phyloP scores from a whole-genome alignment of 35 echinoderm and acorn worm genomes.

The Stichopus chloronotus region DNA sequence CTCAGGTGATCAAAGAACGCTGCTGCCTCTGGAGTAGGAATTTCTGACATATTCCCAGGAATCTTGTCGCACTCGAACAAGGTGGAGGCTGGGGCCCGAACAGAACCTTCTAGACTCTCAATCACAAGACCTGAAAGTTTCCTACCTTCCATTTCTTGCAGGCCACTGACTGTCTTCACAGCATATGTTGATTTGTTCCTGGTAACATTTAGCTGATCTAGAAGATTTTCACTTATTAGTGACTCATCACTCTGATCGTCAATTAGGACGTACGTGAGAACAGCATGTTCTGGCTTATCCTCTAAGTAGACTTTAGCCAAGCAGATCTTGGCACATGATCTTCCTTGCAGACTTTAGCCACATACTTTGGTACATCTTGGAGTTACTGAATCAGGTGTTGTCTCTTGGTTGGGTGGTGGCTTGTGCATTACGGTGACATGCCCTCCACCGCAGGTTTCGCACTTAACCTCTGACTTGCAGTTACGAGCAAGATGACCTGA shows the following conservation, averaged over 20 bases:
- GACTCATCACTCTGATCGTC: constrained; percentile 74
- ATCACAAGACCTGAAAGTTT: constrained; percentile 32
- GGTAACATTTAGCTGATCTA: constrained; percentile 35
- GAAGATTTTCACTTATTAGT: constrained; percentile 46
- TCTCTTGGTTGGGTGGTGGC: constrained; percentile 1
- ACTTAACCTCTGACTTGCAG: constrained; percentile 53
- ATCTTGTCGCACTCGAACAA: constrained; percentile 57
- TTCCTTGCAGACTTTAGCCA: constrained; percentile 42
- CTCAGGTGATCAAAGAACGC: constrained; percentile 52
- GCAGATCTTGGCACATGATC: constrained; percentile 70
- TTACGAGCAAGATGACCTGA: constrained; percentile 42
- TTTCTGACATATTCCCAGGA: constrained; percentile 64
- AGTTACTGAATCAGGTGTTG: not conserved
- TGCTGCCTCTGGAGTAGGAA: constrained; percentile 53
- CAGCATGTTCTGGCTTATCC: constrained; percentile 20
- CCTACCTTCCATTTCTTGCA: constrained; percentile 48
- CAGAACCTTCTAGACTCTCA: constrained; percentile 56
- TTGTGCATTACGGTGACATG: constrained; percentile 52
- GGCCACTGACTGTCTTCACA: constrained; percentile 43
- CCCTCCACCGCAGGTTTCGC: constrained; percentile 9
- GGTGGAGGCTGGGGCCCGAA: constrained; percentile 9
- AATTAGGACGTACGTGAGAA: constrained; percentile 56
- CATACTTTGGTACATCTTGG: constrained; percentile 63
- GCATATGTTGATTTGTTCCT: constrained; percentile 42
- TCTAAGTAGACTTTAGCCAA: constrained; percentile 57